These are phyloP conservation scores for Tuta absoluta DNA, from an alignment of 2,888 invertebrate genomes.

Conservation along the genomic window DNA sequence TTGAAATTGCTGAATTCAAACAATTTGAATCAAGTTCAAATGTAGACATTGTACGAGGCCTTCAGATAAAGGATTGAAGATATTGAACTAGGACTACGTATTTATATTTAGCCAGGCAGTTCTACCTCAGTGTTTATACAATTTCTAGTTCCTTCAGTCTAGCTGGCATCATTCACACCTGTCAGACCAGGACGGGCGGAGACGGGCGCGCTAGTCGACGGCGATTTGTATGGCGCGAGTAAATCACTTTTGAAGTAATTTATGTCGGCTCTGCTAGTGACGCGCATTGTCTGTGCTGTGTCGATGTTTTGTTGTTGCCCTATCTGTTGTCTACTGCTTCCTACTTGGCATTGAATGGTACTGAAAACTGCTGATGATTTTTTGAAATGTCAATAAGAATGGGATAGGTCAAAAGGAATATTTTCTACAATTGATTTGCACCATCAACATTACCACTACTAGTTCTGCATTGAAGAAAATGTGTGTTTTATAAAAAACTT, in stretches of 20 bases:
- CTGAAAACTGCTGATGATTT: neutral
- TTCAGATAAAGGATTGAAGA: too few species aligned
- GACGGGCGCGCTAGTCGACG: constrained; percentile 67
- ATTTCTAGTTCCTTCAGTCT: constrained; percentile 39
- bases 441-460: too few species aligned
- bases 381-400: too few species aligned
- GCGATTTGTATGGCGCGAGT: constrained; percentile 71
- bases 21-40: too few species aligned
- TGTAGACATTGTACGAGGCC: too few species aligned
- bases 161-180: constrained; percentile 56
- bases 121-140: neutral
- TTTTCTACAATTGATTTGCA: too few species aligned
- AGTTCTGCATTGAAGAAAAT: too few species aligned
- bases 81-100: too few species aligned
- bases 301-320: constrained; percentile 36
- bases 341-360: neutral
- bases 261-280: constrained; percentile 65
- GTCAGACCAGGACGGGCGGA: constrained; percentile 60
- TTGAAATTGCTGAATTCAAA: too few species aligned
- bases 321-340: neutral
- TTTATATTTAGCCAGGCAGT: neutral
- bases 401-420: too few species aligned
- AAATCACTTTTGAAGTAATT: constrained; percentile 79
- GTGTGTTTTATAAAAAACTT: too few species aligned
- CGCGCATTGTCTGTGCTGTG: constrained; percentile 41